Evolutionary conservation across 2,113 vertebrate genomes (phyloP).

Genomic region (Syngnathus typhle): DNA sequence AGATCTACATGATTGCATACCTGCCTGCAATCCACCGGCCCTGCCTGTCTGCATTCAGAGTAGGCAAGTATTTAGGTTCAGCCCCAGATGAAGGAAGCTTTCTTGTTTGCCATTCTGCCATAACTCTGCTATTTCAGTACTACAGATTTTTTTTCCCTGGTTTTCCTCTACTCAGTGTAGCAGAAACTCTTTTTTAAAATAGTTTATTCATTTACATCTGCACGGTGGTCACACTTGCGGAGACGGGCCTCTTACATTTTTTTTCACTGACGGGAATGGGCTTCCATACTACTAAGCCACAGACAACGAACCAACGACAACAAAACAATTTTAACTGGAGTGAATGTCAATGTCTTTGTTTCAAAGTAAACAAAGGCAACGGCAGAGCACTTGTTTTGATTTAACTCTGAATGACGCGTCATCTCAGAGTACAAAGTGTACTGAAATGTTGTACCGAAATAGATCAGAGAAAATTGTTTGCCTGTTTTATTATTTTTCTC

Average conservation of each 20-base stretch:
- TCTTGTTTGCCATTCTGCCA: too few species aligned
- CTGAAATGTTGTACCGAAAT: not conserved
- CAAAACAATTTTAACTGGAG: not conserved
- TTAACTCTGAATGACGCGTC: not conserved
- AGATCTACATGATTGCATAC: not conserved
- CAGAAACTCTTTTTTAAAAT: too few species aligned
- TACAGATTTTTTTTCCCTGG: too few species aligned
- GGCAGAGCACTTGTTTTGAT: not conserved
- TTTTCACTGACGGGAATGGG: too few species aligned
- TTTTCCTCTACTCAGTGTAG: too few species aligned
- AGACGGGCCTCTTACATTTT: too few species aligned
- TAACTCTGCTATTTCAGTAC: too few species aligned
- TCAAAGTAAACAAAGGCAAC: not conserved
- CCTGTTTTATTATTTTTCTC: not conserved
- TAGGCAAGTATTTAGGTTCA: not conserved
- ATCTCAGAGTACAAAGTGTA: not conserved
- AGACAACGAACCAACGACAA: not conserved
- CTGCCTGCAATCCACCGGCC: not conserved
- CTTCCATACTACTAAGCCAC: not conserved
- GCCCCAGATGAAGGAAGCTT: not conserved
- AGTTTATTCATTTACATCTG: too few species aligned
- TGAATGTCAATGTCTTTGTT: not conserved
- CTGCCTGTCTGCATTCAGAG: not conserved
- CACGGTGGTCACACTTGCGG: too few species aligned
- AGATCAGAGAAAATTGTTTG: slow-evolving; percentile 2